Conservation (phyloP, 2,113 vertebrate genomes). For the Caranx ignobilis region DNA sequence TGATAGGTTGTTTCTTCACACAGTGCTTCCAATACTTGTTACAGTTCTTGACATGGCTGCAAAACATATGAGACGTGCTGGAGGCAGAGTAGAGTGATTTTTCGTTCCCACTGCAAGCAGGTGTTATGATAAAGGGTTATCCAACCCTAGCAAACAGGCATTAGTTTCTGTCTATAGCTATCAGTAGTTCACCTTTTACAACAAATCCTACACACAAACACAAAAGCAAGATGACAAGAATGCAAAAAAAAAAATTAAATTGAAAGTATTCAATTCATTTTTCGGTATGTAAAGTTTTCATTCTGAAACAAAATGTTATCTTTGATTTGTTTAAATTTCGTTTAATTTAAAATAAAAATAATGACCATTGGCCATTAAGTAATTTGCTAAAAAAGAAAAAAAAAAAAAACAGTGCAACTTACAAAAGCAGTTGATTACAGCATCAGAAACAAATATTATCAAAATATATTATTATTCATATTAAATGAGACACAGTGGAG, state of each 20-base stretch:
- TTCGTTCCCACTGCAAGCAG: neutral
- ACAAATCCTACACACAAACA: neutral
- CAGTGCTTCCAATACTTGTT: neutral
- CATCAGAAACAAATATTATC: no score
- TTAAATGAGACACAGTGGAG: no score
- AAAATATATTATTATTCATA: no score
- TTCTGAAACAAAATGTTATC: no score
- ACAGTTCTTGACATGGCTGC: neutral
- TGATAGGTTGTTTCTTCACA: conserved; percentile 3
- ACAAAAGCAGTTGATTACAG: no score
- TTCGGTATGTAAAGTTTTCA: no score
- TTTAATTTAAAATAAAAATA: no score
- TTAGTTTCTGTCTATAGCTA: neutral
- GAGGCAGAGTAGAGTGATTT: neutral
- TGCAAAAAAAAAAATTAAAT: neutral
- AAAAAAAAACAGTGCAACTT: no score
- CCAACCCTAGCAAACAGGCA: neutral
- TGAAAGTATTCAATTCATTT: no score
- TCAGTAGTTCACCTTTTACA: neutral
- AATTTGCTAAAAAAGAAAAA: no score
- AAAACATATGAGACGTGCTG: neutral
- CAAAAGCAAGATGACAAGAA: neutral
- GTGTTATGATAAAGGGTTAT: neutral
- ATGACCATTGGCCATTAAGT: no score
- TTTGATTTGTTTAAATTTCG: no score